Evolutionary conservation across 2,797 vertebrate species (phyloP).

Genomic region (Coregonus suidteri): DNA sequence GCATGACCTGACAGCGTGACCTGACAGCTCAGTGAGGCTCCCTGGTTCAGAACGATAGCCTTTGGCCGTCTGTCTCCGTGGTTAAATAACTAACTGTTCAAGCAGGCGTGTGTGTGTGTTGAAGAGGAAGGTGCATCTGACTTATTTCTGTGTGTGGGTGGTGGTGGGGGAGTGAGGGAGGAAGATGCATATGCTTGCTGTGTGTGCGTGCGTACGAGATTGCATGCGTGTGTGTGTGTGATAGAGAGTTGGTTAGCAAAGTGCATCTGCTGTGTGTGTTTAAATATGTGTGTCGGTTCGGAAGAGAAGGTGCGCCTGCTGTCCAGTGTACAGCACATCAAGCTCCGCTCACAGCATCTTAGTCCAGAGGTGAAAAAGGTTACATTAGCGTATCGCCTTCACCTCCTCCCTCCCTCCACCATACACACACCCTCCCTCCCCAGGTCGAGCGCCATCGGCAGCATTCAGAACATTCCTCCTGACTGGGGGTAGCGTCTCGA

Average conservation of each 20-base stretch:
- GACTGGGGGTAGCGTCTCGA: background rate
- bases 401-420: background rate
- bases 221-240: slow-evolving; percentile 1
- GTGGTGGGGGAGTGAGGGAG: background rate
- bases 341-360: background rate
- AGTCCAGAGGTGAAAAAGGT: slow-evolving; percentile 1
- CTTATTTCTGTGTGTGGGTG: background rate
- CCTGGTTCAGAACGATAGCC: background rate
- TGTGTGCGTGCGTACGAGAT: slow-evolving; percentile 9
- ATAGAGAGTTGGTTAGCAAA: slow-evolving; percentile 1
- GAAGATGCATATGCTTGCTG: background rate
- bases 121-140: background rate
- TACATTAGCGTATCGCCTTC: background rate
- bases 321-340: background rate
- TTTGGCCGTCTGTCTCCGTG: background rate
- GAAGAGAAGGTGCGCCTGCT: background rate
- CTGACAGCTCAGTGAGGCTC: background rate
- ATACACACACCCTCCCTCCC: background rate
- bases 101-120: background rate
- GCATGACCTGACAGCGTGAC: background rate
- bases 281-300: background rate
- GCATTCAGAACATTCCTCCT: background rate
- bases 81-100: background rate
- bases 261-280: background rate
- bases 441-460: background rate